Percentiles rank a stretch among this genome's conserved stretches.
Conservation (phyloP, 1,140 invertebrate species). For the Vollenhovia emeryi region DNA sequence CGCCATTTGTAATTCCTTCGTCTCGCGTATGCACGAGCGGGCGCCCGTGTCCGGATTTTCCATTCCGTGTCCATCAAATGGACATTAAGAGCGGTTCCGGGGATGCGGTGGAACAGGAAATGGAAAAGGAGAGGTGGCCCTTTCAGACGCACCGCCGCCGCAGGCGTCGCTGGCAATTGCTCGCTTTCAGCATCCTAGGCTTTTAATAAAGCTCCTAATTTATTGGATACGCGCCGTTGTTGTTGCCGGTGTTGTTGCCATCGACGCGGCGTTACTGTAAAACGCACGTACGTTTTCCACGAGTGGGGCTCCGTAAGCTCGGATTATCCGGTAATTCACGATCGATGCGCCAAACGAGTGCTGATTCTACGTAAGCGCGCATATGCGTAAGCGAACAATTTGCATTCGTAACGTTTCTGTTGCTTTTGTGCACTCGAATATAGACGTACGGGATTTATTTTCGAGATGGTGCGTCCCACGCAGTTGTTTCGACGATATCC, state of each 20-base stretch:
- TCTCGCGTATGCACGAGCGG: slow-evolving; percentile 12
- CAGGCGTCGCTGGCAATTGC: slow-evolving; percentile 63
- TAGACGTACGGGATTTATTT: slow-evolving; percentile 41
- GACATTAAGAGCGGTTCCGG: slow-evolving; percentile 43
- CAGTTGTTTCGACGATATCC: not conserved
- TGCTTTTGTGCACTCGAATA: slow-evolving; percentile 11
- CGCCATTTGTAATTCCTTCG: slow-evolving; percentile 10
- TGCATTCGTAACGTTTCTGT: slow-evolving; percentile 43
- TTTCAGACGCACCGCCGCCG: slow-evolving; percentile 16
- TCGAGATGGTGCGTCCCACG: not conserved
- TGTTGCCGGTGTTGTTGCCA: slow-evolving; percentile 6
- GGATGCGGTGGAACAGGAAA: slow-evolving; percentile 37
- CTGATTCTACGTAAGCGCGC: slow-evolving; percentile 12
- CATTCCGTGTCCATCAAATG: slow-evolving; percentile 46
- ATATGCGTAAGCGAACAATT: slow-evolving; percentile 28
- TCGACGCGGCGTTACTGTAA: slow-evolving; percentile 32
- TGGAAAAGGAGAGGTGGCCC: slow-evolving; percentile 46
- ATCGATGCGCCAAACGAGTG: slow-evolving; percentile 48
- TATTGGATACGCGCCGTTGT: slow-evolving; percentile 41
- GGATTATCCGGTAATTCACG: slow-evolving; percentile 59
- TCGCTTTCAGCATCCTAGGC: slow-evolving; percentile 65
- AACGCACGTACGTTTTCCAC: not conserved
- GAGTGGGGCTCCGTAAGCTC: not conserved
- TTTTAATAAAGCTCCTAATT: slow-evolving; percentile 78
- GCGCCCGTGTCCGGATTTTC: slow-evolving; percentile 11